phyloP scores from a whole-genome alignment of 1,140 invertebrate species.

The Rhagoletis pomonella region DNA sequence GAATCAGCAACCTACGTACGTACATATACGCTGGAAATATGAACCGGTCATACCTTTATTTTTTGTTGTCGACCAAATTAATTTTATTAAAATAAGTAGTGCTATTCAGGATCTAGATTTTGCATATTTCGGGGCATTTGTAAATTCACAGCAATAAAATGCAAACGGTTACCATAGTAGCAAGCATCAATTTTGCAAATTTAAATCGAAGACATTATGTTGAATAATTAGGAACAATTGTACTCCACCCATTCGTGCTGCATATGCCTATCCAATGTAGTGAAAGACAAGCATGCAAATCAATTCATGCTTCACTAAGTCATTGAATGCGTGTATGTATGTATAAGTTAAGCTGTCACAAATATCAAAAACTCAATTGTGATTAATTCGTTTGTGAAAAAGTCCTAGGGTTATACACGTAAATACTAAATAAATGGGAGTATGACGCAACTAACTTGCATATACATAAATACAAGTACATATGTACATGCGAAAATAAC shows the following conservation, averaged over 20 bases:
- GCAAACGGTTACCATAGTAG: too few relatives aligned
- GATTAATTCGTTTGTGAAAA: constrained; percentile 17
- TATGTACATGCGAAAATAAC: neutral
- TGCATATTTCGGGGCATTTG: too few relatives aligned
- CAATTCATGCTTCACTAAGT: neutral
- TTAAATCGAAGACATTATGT: too few relatives aligned
- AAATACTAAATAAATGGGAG: neutral
- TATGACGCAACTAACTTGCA: neutral
- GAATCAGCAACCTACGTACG: too few relatives aligned
- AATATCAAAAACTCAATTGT: constrained; percentile 22
- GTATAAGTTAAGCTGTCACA: neutral
- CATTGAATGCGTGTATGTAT: neutral
- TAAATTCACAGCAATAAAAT: too few relatives aligned
- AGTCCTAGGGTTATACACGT: neutral
- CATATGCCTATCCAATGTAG: neutral
- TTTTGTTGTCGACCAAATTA: too few relatives aligned
- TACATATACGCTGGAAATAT: too few relatives aligned
- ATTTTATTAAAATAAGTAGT: too few relatives aligned
- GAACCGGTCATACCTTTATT: too few relatives aligned
- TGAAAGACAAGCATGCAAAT: neutral
- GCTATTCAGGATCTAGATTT: too few relatives aligned
- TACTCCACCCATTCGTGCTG: neutral
- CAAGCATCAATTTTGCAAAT: too few relatives aligned
- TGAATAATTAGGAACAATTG: neutral
- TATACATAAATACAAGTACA: neutral